phyloP scores from a whole-genome alignment of 2,113 vertebrate genomes.

The Oostethus manadensis region DNA sequence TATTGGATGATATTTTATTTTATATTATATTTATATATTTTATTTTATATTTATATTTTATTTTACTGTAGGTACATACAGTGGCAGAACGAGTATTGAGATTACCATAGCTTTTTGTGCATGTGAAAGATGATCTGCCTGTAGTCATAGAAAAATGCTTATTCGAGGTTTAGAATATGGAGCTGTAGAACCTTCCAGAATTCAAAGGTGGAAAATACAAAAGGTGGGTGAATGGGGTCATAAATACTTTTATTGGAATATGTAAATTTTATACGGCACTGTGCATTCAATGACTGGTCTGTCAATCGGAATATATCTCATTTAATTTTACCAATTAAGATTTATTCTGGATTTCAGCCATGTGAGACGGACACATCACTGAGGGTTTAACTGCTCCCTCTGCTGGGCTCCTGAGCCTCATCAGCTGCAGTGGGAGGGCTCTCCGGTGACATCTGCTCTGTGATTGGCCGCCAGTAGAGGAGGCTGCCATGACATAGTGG shows the following conservation, averaged over 20 bases:
- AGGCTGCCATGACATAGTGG: constrained; percentile 81
- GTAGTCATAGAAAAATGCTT: constrained; percentile 1
- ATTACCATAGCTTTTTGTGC: neutral
- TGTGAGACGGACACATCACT: neutral
- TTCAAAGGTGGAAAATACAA: neutral
- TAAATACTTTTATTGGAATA: no score
- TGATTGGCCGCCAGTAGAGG: constrained; percentile 71
- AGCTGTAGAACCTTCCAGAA: neutral
- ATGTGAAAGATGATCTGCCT: constrained; percentile 4
- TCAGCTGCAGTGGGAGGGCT: constrained; percentile 69
- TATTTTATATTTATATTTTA: no score
- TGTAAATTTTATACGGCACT: neutral
- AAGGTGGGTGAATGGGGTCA: no score
- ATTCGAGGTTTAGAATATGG: neutral
- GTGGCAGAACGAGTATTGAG: neutral
- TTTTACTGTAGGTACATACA: no score
- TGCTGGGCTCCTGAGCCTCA: constrained; percentile 44
- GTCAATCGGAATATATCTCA: neutral
- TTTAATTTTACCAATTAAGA: neutral
- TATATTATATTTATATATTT: no score
- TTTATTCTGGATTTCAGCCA: neutral
- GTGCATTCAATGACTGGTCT: neutral
- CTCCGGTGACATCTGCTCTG: constrained; percentile 29
- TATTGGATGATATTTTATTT: no score
- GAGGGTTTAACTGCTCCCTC: constrained; percentile 42